Conservation (phyloP, 1,140 invertebrate species). For the Cephus cinctus region DNA sequence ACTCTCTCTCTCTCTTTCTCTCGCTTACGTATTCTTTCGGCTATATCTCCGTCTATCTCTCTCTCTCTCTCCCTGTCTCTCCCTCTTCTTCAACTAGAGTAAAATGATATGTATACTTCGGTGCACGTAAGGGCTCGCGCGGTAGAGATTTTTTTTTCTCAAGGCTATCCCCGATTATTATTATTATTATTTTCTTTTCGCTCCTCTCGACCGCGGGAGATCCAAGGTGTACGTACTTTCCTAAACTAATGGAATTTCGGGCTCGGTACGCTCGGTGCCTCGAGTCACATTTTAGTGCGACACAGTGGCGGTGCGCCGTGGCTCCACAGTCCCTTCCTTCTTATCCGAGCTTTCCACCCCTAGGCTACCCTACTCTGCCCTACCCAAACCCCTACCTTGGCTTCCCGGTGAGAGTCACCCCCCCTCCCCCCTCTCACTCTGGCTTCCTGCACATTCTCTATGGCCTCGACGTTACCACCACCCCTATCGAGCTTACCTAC, state of each 20-base stretch:
- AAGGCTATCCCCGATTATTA: neutral
- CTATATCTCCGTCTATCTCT: neutral
- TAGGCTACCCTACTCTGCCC: neutral
- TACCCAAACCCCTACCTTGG: neutral
- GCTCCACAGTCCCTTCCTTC: slow-evolving; percentile 9
- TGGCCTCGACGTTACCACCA: too few species aligned
- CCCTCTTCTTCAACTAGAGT: slow-evolving; percentile 2
- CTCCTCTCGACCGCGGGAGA: too few species aligned
- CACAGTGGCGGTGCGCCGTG: slow-evolving; percentile 16
- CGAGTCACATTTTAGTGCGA: slow-evolving; percentile 36
- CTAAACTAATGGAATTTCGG: slow-evolving; percentile 37
- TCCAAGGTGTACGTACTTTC: too few species aligned
- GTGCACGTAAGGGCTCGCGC: slow-evolving; percentile 8
- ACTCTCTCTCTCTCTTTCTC: neutral
- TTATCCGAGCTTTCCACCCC: neutral
- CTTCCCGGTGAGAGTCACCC: neutral
- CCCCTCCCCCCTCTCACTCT: too few species aligned
- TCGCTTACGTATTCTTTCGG: neutral
- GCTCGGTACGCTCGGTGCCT: slow-evolving; percentile 24
- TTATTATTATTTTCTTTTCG: neutral
- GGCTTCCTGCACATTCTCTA: too few species aligned
- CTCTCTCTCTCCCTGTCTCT: neutral
- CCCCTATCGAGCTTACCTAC: slow-evolving; percentile 1
- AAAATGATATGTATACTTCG: slow-evolving; percentile 17
- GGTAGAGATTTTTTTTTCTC: neutral